Base-by-base conservation (phyloP, 2,888 invertebrate genomes). In the Cryptophagus acutangulus region DNA sequence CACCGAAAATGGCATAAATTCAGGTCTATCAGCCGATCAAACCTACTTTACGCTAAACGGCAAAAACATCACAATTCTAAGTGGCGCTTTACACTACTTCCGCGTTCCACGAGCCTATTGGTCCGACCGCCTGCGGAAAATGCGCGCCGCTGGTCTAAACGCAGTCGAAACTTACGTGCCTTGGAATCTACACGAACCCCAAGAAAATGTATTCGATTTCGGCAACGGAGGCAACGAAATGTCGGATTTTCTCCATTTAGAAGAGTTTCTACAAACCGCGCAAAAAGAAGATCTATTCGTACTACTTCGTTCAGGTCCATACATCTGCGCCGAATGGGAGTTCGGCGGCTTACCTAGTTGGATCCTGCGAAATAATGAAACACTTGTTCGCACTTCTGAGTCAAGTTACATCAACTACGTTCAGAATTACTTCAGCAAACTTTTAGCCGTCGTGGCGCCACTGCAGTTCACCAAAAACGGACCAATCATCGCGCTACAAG, bases 291-390 rank as follows among this genome's bases (percentile, higher is more conserved):
- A 81, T 36, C 70, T 93, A 25, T 66, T 81, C 15, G 88, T 90
- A 1, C 75, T 91, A 30, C 66, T 93, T 1, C 71, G 92, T 16
- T 82, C 87, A 0, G 92, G 92, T 0, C 92, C 92, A 0, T 93
- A 89, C 57, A 90, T 91, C 51, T 89, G 89, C 64, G 89, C 85
- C 12, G 92, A 92, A 71, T 79, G 90, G 66, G 91, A 92, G 25
- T 55, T 52, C 33, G 58, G 58, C 8, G 58, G 58, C 6, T 38
- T 57, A 17, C 58, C 58, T 8, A 69, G 70, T 47, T 76, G 74
- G 73, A 59, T 76, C 3, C 59, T 74, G 25, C 58, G 63, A 17
- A 71, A 73, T 49, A 65, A 18, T 15, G 16, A 69, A 2, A 44
- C 16, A 15, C 3, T 15, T 5, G 3, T 31, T 3, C 14, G 46